These are phyloP conservation scores for Dinothrombium tinctorium DNA, from an alignment of 1,140 invertebrate species.

Conservation along the genomic window DNA sequence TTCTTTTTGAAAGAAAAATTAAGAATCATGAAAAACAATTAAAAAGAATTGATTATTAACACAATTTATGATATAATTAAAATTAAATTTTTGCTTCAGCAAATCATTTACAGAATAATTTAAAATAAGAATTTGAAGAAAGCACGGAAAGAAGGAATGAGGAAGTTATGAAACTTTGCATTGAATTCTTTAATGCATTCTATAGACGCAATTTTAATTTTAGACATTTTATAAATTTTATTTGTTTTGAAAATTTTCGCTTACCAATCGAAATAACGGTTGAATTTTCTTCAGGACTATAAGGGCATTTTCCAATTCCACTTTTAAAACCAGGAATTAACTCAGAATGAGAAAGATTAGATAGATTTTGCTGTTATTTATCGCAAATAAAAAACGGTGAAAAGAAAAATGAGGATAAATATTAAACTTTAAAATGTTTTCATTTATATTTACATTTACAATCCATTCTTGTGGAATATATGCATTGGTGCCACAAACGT, in stretches of 20 bases:
- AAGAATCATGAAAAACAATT: not conserved
- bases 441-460: slow-evolving; percentile 65
- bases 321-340: slow-evolving; percentile 65
- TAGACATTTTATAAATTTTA: no score
- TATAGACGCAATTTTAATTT: no score
- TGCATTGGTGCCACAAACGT: slow-evolving; percentile 73
- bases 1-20: slow-evolving; percentile 35
- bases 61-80: no score
- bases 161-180: slow-evolving; percentile 40
- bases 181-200: no score
- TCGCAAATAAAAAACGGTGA: no score
- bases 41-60: no score
- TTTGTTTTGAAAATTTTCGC: no score
- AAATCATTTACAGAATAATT: not conserved
- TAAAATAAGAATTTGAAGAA: slow-evolving; percentile 35
- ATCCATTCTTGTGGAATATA: slow-evolving; percentile 77
- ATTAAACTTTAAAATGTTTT: no score
- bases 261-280: slow-evolving; percentile 64
- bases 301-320: slow-evolving; percentile 77
- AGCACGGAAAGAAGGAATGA: not conserved
- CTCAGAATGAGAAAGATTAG: slow-evolving; percentile 37
- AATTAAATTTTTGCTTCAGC: no score
- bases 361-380: no score
- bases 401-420: no score
- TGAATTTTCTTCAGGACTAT: slow-evolving; percentile 73